Evolutionary conservation across 2,888 invertebrate species (phyloP).

Genomic region (Hermaeophaga mercurialis): DNA sequence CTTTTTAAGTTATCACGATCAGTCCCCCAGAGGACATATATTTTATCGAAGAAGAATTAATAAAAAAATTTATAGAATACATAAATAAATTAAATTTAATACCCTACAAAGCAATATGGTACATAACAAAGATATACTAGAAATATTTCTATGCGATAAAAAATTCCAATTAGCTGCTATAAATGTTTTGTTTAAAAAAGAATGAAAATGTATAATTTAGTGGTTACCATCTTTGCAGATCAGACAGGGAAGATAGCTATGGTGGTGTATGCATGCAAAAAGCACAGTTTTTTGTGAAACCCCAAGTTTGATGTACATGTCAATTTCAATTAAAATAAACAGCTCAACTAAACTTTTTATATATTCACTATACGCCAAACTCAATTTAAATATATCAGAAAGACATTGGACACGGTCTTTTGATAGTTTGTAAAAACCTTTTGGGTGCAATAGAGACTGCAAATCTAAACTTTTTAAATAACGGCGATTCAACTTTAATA

Average conservation of each 20-base stretch:
- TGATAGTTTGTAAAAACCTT: slow-evolving; percentile 10
- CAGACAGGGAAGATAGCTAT: neutral
- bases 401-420: slow-evolving; percentile 5
- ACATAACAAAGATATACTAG: slow-evolving; percentile 1
- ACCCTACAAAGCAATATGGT: neutral
- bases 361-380: slow-evolving; percentile 2
- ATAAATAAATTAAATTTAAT: neutral
- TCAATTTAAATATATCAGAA: neutral
- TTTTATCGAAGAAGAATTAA: neutral
- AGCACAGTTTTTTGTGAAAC: neutral
- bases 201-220: neutral
- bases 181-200: neutral
- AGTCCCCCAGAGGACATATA: neutral
- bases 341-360: neutral
- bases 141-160: slow-evolving; percentile 4
- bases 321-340: slow-evolving; percentile 3
- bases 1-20: neutral
- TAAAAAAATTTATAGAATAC: too few relatives aligned
- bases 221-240: neutral
- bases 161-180: neutral
- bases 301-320: too few relatives aligned
- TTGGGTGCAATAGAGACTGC: neutral
- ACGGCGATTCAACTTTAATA: neutral
- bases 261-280: neutral
- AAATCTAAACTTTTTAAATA: neutral